Percentiles rank a stretch among this genome's conserved stretches.
phyloP scores from a whole-genome alignment of 1,140 invertebrate genomes.

The Drosophila pseudoobscura region DNA sequence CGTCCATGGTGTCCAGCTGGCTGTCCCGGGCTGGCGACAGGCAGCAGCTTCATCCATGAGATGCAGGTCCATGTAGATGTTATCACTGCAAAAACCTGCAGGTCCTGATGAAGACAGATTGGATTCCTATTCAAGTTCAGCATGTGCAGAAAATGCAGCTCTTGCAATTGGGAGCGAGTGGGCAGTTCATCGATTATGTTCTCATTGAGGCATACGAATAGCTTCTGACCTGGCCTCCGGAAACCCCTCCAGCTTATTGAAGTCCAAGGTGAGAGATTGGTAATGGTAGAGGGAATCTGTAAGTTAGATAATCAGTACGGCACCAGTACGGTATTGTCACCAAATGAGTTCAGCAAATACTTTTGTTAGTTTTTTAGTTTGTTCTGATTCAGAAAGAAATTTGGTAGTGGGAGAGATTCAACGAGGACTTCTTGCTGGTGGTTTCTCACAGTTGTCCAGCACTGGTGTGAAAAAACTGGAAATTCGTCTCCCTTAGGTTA shows the following conservation, averaged over 20 bases:
- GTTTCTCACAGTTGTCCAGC: constrained; percentile 86
- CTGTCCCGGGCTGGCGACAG: constrained; percentile 59
- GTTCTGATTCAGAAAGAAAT: constrained; percentile 86
- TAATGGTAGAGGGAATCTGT: constrained; percentile 74
- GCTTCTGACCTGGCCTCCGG: constrained; percentile 84
- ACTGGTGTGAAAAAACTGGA: constrained; percentile 87
- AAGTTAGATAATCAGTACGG: neutral
- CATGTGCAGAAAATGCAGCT: constrained; percentile 83
- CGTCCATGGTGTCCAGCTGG: constrained; percentile 85
- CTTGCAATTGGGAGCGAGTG: constrained; percentile 66
- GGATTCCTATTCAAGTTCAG: constrained; percentile 85
- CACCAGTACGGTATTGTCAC: neutral
- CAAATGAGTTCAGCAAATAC: constrained; percentile 41
- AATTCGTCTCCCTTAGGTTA: constrained; percentile 76
- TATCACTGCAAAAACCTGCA: constrained; percentile 52
- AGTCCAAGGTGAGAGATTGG: constrained; percentile 85
- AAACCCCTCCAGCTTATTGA: constrained; percentile 88
- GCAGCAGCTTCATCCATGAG: constrained; percentile 5
- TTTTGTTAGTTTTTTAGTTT: constrained; percentile 84
- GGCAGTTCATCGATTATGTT: constrained; percentile 83
- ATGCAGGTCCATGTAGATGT: constrained; percentile 54
- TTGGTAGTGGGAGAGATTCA: constrained; percentile 86
- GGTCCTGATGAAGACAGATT: constrained; percentile 68
- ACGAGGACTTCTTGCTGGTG: constrained; percentile 84
- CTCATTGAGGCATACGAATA: constrained; percentile 65